These are phyloP conservation scores for Grantiella picta DNA, from an alignment of 2,113 vertebrate genomes.

Conservation along the genomic window DNA sequence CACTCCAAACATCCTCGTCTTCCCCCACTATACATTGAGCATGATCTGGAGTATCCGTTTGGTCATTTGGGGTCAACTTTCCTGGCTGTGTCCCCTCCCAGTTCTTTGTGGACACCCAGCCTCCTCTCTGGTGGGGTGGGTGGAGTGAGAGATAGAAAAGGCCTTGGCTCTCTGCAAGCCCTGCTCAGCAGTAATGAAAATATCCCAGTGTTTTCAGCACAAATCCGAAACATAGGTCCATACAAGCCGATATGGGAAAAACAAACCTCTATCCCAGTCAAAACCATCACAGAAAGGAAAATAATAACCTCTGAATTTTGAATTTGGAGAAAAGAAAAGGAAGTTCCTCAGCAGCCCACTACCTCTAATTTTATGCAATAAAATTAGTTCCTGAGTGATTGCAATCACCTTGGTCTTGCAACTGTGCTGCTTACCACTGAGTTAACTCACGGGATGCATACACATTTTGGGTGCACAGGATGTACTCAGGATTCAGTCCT, in stretches of 20 bases:
- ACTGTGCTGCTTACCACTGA: accelerated
- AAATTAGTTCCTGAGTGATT: neutral
- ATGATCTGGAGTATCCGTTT: neutral
- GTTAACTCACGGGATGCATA: neutral
- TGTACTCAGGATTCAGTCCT: neutral
- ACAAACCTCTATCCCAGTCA: neutral
- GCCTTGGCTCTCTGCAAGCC: neutral
- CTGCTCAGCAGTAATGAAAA: neutral
- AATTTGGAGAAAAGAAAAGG: neutral
- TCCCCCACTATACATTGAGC: neutral
- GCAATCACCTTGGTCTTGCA: neutral
- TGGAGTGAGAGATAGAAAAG: neutral
- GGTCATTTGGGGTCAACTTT: neutral
- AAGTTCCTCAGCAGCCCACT: neutral
- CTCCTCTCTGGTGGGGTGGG: neutral
- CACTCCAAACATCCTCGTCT: neutral
- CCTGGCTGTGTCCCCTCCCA: neutral
- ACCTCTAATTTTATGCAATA: neutral
- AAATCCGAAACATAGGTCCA: neutral
- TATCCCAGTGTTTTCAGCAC: neutral
- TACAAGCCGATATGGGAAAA: neutral
- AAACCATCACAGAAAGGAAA: neutral
- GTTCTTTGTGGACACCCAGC: neutral
- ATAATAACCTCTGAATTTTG: neutral
- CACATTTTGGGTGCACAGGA: accelerated